Evolutionary conservation across 2,888 invertebrate genomes (phyloP), one percentile per base, ranked within the genome.

Genomic region (Drosophila conformis): DNA sequence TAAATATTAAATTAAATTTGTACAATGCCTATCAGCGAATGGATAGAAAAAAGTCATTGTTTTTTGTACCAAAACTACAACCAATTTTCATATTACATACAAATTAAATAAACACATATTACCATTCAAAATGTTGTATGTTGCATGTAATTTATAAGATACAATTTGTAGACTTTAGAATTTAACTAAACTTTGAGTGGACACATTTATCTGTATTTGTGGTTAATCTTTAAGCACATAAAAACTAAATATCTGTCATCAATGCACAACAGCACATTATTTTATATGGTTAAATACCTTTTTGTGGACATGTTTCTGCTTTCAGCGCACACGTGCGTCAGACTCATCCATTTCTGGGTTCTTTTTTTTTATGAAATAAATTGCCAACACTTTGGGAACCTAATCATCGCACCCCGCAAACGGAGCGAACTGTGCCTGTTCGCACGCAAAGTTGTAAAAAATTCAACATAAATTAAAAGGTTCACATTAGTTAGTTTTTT

Each of bases 401-500:
- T 69, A 71, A 80, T 80, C 78, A 80, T 75, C 75, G 62, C 78
- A 64, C 65, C 53, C 54, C 38, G 49, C 58, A 51, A 56, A 57
- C 71, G 62, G 63, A 31, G 63, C 51, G 58, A 61, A 21, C 36
- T 72, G 40, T 29, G 27, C 40, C 52, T 0, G 31, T 74, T 76
- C 51, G 18, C 76, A 76, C 78, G 51, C 58, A 53, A 57, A 27
- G 54, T 25, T 66, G 70, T 82, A 71, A 82, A 77, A 71, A 83
- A 73, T 69, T 69, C 72, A 69, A 80, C 80, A 84, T 80, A 88
- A 88, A 88, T 84, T 86, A 84, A 84, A 83, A 88, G 75, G 62
- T 49, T 46, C 69, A 66, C 83, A 88, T 88, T 86, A 86, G 86
- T 83, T 86, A 73, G 86, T 78, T 88, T 69, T 65, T 65, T 66